These are phyloP conservation scores for Daktulosphaira vitifoliae DNA, from an alignment of 1,140 invertebrate genomes.

Conservation along the genomic window DNA sequence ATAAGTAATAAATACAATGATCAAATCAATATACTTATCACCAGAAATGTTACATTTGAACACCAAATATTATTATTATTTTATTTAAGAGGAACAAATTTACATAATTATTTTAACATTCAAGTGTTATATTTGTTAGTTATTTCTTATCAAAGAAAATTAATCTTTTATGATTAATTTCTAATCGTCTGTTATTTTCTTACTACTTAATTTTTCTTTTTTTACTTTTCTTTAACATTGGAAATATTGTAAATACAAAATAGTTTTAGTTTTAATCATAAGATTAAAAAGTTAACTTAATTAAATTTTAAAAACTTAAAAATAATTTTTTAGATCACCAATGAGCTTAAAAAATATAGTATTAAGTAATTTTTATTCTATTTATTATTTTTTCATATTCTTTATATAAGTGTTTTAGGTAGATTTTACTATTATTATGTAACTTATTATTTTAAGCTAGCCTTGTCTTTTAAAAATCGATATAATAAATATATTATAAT, in stretches of 20 bases:
- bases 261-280: slow-evolving; percentile 5
- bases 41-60: not conserved
- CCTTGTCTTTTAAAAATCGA: no score
- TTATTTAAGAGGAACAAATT: slow-evolving; percentile 27
- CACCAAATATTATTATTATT: slow-evolving; percentile 12
- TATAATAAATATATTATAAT: no score
- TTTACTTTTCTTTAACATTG: not conserved
- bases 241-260: slow-evolving; percentile 8
- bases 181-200: not conserved
- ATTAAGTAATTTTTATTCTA: not conserved
- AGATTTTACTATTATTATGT: slow-evolving; percentile 9
- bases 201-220: not conserved
- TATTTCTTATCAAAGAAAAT: slow-evolving; percentile 15
- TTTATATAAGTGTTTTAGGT: slow-evolving; percentile 6
- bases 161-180: slow-evolving; percentile 10
- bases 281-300: not conserved
- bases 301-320: not conserved
- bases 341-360: slow-evolving; percentile 3
- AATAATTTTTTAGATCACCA: not conserved
- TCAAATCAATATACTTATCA: not conserved
- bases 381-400: not conserved
- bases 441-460: slow-evolving; percentile 1
- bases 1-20: not conserved
- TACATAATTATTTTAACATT: slow-evolving; percentile 4
- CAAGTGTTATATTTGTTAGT: slow-evolving; percentile 6